A percentile compares a stretch with the other conserved stretches of the same genome.
Conservation (phyloP, 2,113 vertebrate species). For the Bufo gargarizans region DNA sequence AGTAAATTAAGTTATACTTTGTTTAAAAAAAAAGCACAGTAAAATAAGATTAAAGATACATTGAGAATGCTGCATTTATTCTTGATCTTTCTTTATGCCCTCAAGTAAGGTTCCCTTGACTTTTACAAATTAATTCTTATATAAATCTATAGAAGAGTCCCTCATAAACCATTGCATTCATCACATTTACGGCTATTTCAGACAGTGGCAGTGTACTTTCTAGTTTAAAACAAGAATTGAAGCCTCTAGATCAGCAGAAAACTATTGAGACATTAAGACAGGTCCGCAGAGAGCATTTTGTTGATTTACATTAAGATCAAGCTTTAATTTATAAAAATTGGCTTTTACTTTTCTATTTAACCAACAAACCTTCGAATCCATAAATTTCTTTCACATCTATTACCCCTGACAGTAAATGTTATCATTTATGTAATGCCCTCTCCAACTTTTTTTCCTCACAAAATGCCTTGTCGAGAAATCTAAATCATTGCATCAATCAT, state of each 20-base stretch:
- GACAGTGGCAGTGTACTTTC: neutral
- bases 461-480: slow-evolving; percentile 56
- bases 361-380: slow-evolving; percentile 57
- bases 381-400: slow-evolving; percentile 55
- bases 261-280: slow-evolving; percentile 29
- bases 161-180: slow-evolving; percentile 44
- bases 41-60: slow-evolving; percentile 37
- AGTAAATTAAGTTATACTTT: slow-evolving; percentile 20
- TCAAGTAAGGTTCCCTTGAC: slow-evolving; percentile 34
- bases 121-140: slow-evolving; percentile 46
- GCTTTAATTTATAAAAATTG: slow-evolving; percentile 54
- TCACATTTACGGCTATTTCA: slow-evolving; percentile 46
- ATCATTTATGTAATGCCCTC: slow-evolving; percentile 58
- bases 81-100: slow-evolving; percentile 23
- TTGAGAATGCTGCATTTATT: slow-evolving; percentile 1
- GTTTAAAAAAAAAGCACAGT: slow-evolving; percentile 24
- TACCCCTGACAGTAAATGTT: slow-evolving; percentile 57
- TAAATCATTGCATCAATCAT: slow-evolving; percentile 59
- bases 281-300: neutral
- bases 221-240: slow-evolving; percentile 37
- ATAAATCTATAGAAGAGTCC: slow-evolving; percentile 43
- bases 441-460: slow-evolving; percentile 46
- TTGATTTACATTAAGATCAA: slow-evolving; percentile 54
- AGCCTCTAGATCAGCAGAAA: slow-evolving; percentile 39
- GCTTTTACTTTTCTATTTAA: slow-evolving; percentile 56